Conservation (phyloP, 2,113 vertebrate genomes). For the Tylochromis polylepis region DNA sequence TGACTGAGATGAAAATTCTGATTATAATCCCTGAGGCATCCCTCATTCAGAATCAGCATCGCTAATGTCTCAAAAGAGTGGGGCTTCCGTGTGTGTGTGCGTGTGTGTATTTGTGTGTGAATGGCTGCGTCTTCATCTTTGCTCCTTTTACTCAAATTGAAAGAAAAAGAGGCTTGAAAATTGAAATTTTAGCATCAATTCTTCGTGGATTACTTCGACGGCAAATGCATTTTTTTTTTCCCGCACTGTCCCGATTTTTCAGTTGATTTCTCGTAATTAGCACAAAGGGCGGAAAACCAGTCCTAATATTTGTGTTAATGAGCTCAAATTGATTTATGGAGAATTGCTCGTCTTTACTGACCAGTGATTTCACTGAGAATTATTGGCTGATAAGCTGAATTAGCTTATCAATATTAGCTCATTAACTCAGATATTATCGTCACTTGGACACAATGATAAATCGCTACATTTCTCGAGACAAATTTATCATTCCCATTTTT, state of each 20-base stretch:
- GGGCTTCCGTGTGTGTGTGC: not conserved
- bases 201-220: constrained; percentile 10
- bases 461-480: not conserved
- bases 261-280: constrained; percentile 37
- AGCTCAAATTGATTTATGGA: constrained; percentile 1
- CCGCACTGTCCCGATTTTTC: constrained; percentile 5
- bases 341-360: not conserved
- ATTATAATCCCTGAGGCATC: constrained; percentile 65
- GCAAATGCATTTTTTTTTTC: not conserved
- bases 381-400: constrained; percentile 1
- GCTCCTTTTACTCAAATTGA: not conserved
- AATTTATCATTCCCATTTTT: not conserved
- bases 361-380: not conserved
- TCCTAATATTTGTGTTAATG: constrained; percentile 20
- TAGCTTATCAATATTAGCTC: not conserved
- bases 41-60: constrained; percentile 64
- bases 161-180: constrained; percentile 19
- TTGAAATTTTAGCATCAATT: constrained; percentile 23
- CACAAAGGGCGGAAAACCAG: not conserved
- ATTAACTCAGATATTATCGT: constrained; percentile 24
- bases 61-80: constrained; percentile 60
- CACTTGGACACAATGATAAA: not conserved
- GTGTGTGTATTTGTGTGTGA: constrained; percentile 7
- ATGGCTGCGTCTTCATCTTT: not conserved
- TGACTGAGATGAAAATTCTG: constrained; percentile 69